Percentiles rank a stretch among this genome's conserved stretches.
Conservation (phyloP, 2,113 vertebrate genomes). For the Tor tambroides region DNA sequence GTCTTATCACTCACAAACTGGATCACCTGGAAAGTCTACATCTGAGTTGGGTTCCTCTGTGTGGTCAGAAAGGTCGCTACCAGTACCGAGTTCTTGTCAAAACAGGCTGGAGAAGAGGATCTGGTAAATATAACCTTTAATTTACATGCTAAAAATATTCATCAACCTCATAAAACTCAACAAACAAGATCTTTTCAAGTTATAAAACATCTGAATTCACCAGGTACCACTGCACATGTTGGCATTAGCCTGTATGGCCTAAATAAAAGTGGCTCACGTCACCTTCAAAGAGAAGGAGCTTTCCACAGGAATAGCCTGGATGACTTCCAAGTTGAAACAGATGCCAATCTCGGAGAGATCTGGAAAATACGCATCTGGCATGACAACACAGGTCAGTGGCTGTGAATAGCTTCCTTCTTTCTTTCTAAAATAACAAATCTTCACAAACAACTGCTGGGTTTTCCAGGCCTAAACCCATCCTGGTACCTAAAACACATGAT, state of each 20-base stretch:
- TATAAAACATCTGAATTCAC: neutral
- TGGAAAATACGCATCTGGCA: constrained; percentile 85
- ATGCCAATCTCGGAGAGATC: constrained; percentile 77
- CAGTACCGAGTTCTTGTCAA: constrained; percentile 80
- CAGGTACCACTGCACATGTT: constrained; percentile 81
- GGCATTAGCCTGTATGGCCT: constrained; percentile 79
- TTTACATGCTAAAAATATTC: neutral
- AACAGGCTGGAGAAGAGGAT: constrained; percentile 77
- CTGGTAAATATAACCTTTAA: constrained; percentile 68
- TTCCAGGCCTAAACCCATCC: constrained; percentile 78
- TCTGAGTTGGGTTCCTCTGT: constrained; percentile 74
- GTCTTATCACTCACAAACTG: constrained; percentile 78
- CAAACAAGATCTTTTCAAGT: neutral
- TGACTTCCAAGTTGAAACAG: constrained; percentile 80
- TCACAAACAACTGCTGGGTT: neutral
- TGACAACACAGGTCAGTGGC: constrained; percentile 79
- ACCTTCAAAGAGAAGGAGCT: constrained; percentile 77
- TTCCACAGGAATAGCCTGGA: constrained; percentile 77
- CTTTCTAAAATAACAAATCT: neutral
- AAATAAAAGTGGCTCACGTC: constrained; percentile 79
- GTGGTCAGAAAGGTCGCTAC: constrained; percentile 75
- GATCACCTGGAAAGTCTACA: constrained; percentile 77
- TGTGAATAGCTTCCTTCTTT: neutral
- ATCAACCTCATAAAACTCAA: neutral
- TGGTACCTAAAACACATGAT: constrained; percentile 81